phyloP scores from a whole-genome alignment of 2,113 vertebrate species.

The Cebus imitator region DNA sequence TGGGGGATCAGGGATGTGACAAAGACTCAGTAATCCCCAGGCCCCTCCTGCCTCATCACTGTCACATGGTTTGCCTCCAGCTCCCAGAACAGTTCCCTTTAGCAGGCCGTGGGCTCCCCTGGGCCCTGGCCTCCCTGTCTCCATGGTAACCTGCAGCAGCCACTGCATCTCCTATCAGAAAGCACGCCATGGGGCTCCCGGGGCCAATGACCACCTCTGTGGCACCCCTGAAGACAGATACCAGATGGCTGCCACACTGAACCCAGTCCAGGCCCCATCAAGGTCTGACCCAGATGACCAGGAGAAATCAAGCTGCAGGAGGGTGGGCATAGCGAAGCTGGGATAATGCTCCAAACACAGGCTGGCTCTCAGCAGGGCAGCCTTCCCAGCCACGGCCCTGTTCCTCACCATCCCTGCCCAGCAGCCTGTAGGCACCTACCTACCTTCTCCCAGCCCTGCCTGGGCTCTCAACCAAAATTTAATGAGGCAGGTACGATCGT shows the following conservation, averaged over 20 bases:
- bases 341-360: neutral
- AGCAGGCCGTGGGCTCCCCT: slow-evolving; percentile 60
- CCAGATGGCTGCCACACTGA: neutral
- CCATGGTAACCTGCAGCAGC: slow-evolving; percentile 72
- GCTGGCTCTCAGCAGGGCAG: neutral
- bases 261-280: neutral
- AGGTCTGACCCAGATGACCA: slow-evolving; percentile 54
- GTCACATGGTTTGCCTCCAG: slow-evolving; percentile 45
- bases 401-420: neutral
- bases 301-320: neutral
- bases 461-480: neutral
- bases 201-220: neutral
- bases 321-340: neutral
- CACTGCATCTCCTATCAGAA: neutral
- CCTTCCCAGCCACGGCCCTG: neutral
- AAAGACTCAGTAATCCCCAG: slow-evolving; percentile 24
- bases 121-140: slow-evolving; percentile 63
- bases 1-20: neutral
- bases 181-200: neutral
- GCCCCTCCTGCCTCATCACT: neutral
- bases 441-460: neutral
- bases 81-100: slow-evolving; percentile 59
- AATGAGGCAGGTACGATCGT: neutral
- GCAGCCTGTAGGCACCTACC: neutral
- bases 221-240: slow-evolving; percentile 2